Percentiles rank a stretch among this genome's conserved stretches.
Evolutionary conservation across 2,888 invertebrate genomes (phyloP).

Genomic region (Lordiphosa andalusiaca): DNA sequence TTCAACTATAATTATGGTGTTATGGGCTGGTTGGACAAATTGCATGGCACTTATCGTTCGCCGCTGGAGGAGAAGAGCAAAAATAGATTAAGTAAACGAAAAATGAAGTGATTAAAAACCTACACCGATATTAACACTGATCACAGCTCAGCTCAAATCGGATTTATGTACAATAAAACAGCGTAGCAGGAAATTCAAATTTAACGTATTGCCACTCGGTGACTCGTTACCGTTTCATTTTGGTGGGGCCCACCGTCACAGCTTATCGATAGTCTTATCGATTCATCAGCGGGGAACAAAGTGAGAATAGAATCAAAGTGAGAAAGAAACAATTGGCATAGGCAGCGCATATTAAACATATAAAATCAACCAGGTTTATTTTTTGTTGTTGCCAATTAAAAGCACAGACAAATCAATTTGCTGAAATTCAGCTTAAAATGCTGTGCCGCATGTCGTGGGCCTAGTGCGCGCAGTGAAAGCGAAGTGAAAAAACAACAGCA

Average conservation of each 20-base stretch:
- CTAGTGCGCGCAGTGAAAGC: slow-evolving; percentile 5
- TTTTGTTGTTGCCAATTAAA: slow-evolving; percentile 2
- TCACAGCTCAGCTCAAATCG: too few relatives aligned
- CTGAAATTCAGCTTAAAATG: neutral
- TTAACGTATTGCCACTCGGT: too few relatives aligned
- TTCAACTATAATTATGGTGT: slow-evolving; percentile 92
- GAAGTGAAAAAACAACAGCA: slow-evolving; percentile 7
- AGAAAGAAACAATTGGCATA: slow-evolving; percentile 1
- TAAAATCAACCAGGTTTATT: slow-evolving; percentile 4
- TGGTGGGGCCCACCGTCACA: neutral
- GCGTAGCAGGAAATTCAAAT: too few relatives aligned
- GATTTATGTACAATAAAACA: too few relatives aligned
- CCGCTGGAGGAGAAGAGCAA: slow-evolving; percentile 15
- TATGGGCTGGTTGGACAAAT: slow-evolving; percentile 88
- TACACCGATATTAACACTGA: too few relatives aligned
- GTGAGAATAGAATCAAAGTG: slow-evolving; percentile 9
- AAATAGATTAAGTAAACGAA: slow-evolving; percentile 6
- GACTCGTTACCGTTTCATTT: too few relatives aligned
- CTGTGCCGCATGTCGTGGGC: neutral
- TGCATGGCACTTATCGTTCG: slow-evolving; percentile 90
- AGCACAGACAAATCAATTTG: neutral
- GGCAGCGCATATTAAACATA: neutral
- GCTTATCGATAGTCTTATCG: neutral
- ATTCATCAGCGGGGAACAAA: slow-evolving; percentile 6
- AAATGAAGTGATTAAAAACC: slow-evolving; percentile 13